These are phyloP conservation scores for Urocitellus parryii DNA, from an alignment of 2,113 vertebrate species.

Conservation along the genomic window DNA sequence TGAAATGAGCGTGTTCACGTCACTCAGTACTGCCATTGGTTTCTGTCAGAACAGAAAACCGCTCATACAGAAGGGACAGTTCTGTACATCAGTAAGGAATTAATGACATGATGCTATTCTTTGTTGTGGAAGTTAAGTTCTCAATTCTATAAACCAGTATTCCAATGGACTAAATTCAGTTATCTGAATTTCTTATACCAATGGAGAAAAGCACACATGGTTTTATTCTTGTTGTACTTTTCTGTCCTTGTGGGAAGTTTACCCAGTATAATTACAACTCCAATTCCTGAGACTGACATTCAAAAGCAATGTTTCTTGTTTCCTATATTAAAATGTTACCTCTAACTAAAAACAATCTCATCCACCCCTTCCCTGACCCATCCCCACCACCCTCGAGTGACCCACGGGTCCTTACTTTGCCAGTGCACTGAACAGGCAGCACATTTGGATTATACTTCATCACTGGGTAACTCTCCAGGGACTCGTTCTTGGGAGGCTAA, in stretches of 20 bases:
- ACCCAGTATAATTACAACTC: not conserved
- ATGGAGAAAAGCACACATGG: not conserved
- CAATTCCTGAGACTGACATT: not conserved
- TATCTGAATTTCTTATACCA: not conserved
- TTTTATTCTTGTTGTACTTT: not conserved
- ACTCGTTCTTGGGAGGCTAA: slow-evolving; percentile 89
- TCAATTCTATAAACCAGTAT: not conserved
- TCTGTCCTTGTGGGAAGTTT: not conserved
- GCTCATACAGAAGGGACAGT: not conserved
- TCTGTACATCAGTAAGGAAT: too few relatives aligned
- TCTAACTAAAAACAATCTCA: not conserved
- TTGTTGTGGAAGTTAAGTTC: not conserved
- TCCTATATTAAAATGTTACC: not conserved
- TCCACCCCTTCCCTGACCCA: rapidly evolving
- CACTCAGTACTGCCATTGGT: too few relatives aligned
- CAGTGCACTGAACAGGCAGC: slow-evolving; percentile 92
- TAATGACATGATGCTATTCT: too few relatives aligned
- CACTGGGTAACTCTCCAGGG: slow-evolving; percentile 85
- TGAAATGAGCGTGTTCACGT: not conserved
- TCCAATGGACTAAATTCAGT: not conserved
- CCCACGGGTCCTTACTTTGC: slow-evolving; percentile 89
- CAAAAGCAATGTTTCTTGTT: not conserved
- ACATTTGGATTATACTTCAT: slow-evolving; percentile 79
- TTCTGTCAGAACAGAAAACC: not conserved
- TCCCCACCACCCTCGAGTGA: rapidly evolving